These are phyloP conservation scores for Eurystomus glaucurus DNA, from an alignment of 2,797 vertebrate species.

Conservation along the genomic window DNA sequence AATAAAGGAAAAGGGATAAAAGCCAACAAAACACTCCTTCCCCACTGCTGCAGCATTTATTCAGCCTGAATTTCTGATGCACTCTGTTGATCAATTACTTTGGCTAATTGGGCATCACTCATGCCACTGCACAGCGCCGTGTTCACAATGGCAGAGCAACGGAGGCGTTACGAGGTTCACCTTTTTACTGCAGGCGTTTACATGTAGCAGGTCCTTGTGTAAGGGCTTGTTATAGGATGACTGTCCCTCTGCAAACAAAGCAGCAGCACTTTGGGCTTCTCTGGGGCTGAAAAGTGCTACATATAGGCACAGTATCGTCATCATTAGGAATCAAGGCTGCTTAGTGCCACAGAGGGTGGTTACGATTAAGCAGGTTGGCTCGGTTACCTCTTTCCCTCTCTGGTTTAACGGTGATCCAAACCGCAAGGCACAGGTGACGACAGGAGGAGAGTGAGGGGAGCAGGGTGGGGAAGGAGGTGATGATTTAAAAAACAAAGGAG, in stretches of 20 bases:
- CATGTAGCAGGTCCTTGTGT: not conserved
- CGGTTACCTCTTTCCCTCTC: not conserved
- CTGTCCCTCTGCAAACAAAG: slow-evolving; percentile 11
- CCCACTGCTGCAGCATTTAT: slow-evolving; percentile 8
- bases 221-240: not conserved
- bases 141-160: not conserved
- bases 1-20: not conserved
- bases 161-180: not conserved
- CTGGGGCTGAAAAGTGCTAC: not conserved
- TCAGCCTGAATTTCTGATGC: slow-evolving; percentile 50
- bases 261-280: not conserved
- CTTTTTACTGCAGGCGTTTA: slow-evolving; percentile 25
- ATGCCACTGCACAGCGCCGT: not conserved
- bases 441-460: slow-evolving; percentile 32
- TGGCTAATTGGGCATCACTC: slow-evolving; percentile 43
- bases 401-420: slow-evolving; percentile 1
- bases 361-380: not conserved
- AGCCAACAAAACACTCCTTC: slow-evolving; percentile 33
- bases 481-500: slow-evolving; percentile 23
- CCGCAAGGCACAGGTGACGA: slow-evolving; percentile 56
- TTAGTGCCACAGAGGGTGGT: not conserved
- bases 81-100: slow-evolving; percentile 25
- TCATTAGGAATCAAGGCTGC: not conserved
- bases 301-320: not conserved
- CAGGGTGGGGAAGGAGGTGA: slow-evolving; percentile 23